Evolutionary conservation across 2,888 invertebrate genomes (phyloP), one percentile per base, ranked within the genome.

Genomic region (Oscheius sp.): DNA sequence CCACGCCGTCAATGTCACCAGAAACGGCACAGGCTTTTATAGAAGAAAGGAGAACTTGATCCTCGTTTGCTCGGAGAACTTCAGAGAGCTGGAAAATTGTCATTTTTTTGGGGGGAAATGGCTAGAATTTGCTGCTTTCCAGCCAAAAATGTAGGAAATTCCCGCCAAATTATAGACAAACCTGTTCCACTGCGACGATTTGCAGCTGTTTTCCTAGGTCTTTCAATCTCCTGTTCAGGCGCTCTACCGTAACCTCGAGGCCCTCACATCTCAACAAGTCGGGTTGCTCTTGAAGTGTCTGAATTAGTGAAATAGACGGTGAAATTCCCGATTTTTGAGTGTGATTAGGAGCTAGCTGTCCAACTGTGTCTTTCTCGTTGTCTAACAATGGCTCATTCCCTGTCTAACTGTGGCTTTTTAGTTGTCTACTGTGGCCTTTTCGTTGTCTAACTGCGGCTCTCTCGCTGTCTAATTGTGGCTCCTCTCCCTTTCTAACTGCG

Each of bases 1-100:
- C 95, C 87, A 98, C 93, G 89, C 94, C 93, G 89, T 95, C 95
- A 87, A 94, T 92, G 91, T 95, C 94, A 76, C 93, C 93, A 79
- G 93, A 92, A 79, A 93, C 90, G 46, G 94, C 86, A 74, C 88
- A 88, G 12, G 88, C 87, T 73, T 87, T 87, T 66, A 87, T 81
- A 9, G 85, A 86, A 13, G 83, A 88, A 75, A 91, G 82, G 49
- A 91, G 82, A 7, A 89, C 88, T 74, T 90, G 90, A 82, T 91
- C 91, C 77, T 91, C 91, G 76, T 90, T 91, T 3, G 89, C 87
- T 56, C 90, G 89, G 80, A 91, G 90, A 72, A 91, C 87, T 70
- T 90, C 90, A 1, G 85, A 82, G 13, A 87, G 77, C 82, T 85
- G 72, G 29, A 29, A 27, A n/a, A 55, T 7, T 35, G 35, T 9